Base-by-base conservation (phyloP, 2,888 invertebrate species). In the Trichopoda pennipes region DNA sequence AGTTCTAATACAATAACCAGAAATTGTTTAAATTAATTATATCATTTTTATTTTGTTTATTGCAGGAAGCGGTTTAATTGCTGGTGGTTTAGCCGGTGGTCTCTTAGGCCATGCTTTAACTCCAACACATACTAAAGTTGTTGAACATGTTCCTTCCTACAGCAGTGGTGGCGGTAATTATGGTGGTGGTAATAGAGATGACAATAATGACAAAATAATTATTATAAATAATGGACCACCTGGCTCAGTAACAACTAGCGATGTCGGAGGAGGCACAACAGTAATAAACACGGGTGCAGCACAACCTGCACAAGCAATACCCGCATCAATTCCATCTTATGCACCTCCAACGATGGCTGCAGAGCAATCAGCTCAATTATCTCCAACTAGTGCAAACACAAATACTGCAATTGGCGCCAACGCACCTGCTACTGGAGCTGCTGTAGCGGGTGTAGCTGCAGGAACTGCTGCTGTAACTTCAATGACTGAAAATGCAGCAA, bases 211-310 rank as follows among this genome's bases (percentile, higher is more conserved):
- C 49, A 87, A 84, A 80, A 88, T 90, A 55, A 90, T 91, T 4
- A 90, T 90, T n/a, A 90, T 90, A 16, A 90, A 91, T 74, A 90
- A 91, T 78, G 91, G 91, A 61, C 90, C 90, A 16, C 90, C 90
- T 0, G 89, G 89, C 9, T 89, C 90, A 9, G 90, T 89, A 61
- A 87, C 89, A 44, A 88, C 90, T 1, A 84, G 85, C 0, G 87
- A 86, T 44, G 86, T 82, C 2, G 88, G 88, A 7, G 81, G 86
- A 0, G 90, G 90, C 64, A 88, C 89, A 0, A 88, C 90, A 8
- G 86, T 88, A 0, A 89, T 89, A 47, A 88, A 86, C 49, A 72
- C 87, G 1, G 81, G 74, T 49, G 69, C 51, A 32, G 87, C 85
- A 10, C 85, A 60, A 6, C 80, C 83, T 0, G 28, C 28, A 2